Evolutionary conservation across 2,888 invertebrate genomes (phyloP).

Genomic region (Esperia sulphurella): DNA sequence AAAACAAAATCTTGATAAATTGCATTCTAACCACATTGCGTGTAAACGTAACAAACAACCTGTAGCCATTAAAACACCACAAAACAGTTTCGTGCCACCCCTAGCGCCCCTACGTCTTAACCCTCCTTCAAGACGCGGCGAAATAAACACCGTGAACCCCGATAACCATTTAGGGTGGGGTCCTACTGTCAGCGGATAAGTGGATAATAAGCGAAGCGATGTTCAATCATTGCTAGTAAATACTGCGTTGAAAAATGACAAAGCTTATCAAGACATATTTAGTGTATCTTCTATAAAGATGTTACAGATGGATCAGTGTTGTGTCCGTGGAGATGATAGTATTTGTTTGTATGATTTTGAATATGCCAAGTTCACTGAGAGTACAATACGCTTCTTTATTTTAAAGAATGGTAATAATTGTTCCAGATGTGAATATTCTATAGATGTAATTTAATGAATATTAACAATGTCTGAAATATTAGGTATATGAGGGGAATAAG

Average conservation of each 20-base stretch:
- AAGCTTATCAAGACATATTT: too few relatives aligned
- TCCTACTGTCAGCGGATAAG: conserved; percentile 22
- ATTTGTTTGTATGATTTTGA: too few relatives aligned
- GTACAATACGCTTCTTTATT: too few relatives aligned
- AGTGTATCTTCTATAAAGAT: too few relatives aligned
- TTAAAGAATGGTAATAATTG: too few relatives aligned
- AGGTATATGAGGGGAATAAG: too few relatives aligned
- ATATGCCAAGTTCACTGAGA: too few relatives aligned
- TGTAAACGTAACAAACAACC: conserved; percentile 30
- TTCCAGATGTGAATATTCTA: too few relatives aligned
- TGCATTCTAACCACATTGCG: conserved; percentile 2
- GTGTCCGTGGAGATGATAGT: too few relatives aligned
- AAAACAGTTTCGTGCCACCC: conserved; percentile 49
- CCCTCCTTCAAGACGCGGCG: conserved; percentile 56
- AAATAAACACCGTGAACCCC: conserved; percentile 46
- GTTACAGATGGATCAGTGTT: too few relatives aligned
- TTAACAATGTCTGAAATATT: too few relatives aligned
- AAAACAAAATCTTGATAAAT: conserved; percentile 1
- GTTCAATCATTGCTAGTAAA: background rate
- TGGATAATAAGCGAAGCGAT: conserved; percentile 6
- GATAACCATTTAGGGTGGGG: conserved; percentile 11
- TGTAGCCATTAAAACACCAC: conserved; percentile 14
- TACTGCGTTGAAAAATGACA: background rate
- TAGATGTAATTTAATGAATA: too few relatives aligned
- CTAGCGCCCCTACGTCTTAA: conserved; percentile 46